These are phyloP conservation scores for Ormyrus rosae DNA, from an alignment of 2,888 invertebrate species.

Conservation along the genomic window DNA sequence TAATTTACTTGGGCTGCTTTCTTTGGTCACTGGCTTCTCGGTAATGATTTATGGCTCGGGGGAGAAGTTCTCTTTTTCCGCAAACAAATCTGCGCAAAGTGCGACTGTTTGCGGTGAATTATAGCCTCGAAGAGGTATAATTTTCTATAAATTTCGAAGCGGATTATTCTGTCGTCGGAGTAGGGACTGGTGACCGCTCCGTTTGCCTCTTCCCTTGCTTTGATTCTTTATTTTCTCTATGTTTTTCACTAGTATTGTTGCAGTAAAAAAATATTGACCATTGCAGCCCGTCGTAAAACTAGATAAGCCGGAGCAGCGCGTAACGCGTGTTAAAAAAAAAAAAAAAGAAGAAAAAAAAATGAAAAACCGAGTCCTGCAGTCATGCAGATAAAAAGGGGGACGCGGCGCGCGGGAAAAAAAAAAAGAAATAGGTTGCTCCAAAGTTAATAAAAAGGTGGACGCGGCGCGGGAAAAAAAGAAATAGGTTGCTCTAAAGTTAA, in stretches of 20 bases:
- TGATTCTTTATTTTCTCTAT: slow-evolving; percentile 41
- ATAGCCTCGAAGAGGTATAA: not conserved
- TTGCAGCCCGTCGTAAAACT: slow-evolving; percentile 38
- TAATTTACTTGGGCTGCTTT: slow-evolving; percentile 42
- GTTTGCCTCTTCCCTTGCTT: not conserved
- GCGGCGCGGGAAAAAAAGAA: not conserved
- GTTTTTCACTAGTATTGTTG: not conserved
- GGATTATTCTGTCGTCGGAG: slow-evolving; percentile 16
- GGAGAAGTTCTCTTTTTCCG: not conserved
- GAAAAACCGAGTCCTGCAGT: slow-evolving; percentile 36
- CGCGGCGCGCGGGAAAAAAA: not conserved
- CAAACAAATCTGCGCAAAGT: not conserved
- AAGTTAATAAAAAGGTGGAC: not conserved
- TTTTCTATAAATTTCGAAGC: slow-evolving; percentile 38
- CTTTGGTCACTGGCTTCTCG: not conserved
- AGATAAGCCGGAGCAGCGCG: slow-evolving; percentile 30
- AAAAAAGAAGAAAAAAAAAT: slow-evolving; percentile 33
- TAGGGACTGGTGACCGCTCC: not conserved
- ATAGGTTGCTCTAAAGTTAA: not conserved
- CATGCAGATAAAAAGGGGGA: slow-evolving; percentile 31
- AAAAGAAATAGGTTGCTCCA: slow-evolving; percentile 1
- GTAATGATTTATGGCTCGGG: slow-evolving; percentile 25
- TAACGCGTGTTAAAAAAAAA: slow-evolving; percentile 19
- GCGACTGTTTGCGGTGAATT: slow-evolving; percentile 29
- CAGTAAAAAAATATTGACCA: slow-evolving; percentile 48